Percentiles rank a stretch among this genome's conserved stretches.
These are phyloP conservation scores for Dunckerocampus dactyliophorus DNA, from an alignment of 2,113 vertebrate genomes.

Conservation along the genomic window DNA sequence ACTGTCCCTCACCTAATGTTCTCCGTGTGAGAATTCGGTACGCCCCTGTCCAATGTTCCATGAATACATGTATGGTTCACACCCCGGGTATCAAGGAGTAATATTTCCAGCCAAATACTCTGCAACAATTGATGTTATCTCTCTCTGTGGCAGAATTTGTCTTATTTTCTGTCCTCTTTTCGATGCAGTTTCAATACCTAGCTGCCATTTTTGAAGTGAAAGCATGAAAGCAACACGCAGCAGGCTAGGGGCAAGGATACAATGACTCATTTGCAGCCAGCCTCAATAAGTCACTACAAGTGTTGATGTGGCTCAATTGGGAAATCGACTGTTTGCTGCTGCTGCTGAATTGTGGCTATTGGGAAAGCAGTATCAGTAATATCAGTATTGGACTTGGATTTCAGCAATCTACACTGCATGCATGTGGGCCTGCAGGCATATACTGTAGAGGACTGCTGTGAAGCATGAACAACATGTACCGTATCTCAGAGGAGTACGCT, in stretches of 20 bases:
- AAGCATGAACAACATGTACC: neutral
- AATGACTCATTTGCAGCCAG: conserved; percentile 40
- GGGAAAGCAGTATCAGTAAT: conserved; percentile 44
- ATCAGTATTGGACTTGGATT: conserved; percentile 23
- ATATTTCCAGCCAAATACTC: no score
- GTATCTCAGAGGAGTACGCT: neutral
- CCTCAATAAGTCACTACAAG: conserved; percentile 43
- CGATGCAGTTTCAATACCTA: conserved; percentile 39
- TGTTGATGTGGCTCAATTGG: conserved; percentile 20
- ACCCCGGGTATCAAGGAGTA: no score
- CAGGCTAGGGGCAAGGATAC: conserved; percentile 48
- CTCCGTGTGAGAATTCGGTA: no score
- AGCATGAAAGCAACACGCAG: conserved; percentile 36
- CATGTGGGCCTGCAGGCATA: conserved; percentile 2
- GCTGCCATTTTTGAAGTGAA: conserved; percentile 38
- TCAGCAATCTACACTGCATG: conserved; percentile 16
- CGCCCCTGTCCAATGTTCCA: no score
- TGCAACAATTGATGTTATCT: no score
- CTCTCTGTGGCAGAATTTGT: no score
- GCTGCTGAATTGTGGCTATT: conserved; percentile 39
- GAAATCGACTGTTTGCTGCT: conserved; percentile 32
- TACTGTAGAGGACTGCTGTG: conserved; percentile 2
- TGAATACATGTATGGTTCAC: no score
- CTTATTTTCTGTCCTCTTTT: conserved; percentile 19
- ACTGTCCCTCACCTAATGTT: no score